Conservation (phyloP, 2,797 vertebrate genomes). For the Aplochiton taeniatus region DNA sequence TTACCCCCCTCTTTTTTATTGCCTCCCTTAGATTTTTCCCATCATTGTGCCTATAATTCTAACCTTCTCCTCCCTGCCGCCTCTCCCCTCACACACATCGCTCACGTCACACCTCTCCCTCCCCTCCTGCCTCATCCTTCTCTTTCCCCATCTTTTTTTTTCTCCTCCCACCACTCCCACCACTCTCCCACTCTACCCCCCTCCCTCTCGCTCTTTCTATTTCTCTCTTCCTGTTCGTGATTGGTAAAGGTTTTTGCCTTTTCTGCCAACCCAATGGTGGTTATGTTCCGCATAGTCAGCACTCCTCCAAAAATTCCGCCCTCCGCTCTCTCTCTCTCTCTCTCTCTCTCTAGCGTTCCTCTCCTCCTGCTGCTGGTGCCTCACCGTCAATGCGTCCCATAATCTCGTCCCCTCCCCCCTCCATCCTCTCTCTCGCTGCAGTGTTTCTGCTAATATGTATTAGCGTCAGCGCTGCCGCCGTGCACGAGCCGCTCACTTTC, state of each 20-base stretch:
- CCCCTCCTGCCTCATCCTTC: conserved; percentile 11
- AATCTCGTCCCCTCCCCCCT: conserved; percentile 61
- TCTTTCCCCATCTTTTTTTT: conserved; percentile 1
- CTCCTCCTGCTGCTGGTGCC: conserved; percentile 61
- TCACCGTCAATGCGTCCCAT: conserved; percentile 71
- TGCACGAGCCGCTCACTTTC: conserved; percentile 35
- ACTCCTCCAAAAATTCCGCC: conserved; percentile 60
- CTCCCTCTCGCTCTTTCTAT: conserved; percentile 5
- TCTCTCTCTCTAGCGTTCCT: conserved; percentile 21
- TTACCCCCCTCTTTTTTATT: not conserved
- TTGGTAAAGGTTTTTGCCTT: conserved; percentile 63
- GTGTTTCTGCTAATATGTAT: conserved; percentile 79
- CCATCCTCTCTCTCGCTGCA: conserved; percentile 72
- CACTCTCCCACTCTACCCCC: conserved; percentile 12
- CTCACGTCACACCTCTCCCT: conserved; percentile 1
- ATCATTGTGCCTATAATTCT: conserved; percentile 5
- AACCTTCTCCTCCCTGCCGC: conserved; percentile 3
- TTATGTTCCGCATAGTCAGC: conserved; percentile 72
- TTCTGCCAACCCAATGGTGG: conserved; percentile 60
- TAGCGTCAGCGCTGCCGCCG: conserved; percentile 64
- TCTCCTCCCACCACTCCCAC: conserved; percentile 2
- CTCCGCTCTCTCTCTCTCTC: conserved; percentile 24
- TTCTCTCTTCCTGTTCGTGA: conserved; percentile 29
- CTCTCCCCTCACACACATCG: not conserved
- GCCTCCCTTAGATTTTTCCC: conserved; percentile 14